Conservation (phyloP, 2,888 invertebrate genomes). For the Pherbina coryleti region DNA sequence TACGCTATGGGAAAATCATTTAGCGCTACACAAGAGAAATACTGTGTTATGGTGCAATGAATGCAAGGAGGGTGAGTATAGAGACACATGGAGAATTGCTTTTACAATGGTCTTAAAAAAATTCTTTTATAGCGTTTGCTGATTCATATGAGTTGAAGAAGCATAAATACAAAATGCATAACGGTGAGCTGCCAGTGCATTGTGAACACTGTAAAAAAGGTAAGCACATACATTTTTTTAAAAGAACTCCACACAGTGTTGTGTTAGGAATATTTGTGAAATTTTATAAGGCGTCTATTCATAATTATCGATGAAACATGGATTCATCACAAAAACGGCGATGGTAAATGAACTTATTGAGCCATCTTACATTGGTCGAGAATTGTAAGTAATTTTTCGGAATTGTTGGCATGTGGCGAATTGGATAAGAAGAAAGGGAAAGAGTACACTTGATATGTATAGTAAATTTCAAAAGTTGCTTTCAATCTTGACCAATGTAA, state of each 20-base stretch:
- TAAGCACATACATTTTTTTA: slow-evolving; percentile 3
- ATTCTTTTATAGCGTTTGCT: slow-evolving; percentile 40
- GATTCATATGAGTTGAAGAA: slow-evolving; percentile 47
- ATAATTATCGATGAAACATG: no score
- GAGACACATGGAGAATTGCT: not conserved
- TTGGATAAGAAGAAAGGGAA: no score
- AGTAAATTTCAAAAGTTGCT: no score
- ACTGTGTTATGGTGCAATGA: slow-evolving; percentile 41
- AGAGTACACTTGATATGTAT: no score
- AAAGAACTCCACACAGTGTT: no score
- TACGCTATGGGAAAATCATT: slow-evolving; percentile 48
- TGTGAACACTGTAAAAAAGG: slow-evolving; percentile 51
- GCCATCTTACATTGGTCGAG: no score
- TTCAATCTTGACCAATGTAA: no score
- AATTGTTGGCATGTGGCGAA: no score
- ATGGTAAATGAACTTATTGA: no score
- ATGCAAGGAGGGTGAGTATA: slow-evolving; percentile 47
- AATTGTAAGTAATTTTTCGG: no score
- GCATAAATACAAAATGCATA: slow-evolving; percentile 49
- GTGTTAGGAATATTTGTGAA: not conserved
- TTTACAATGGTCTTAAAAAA: not conserved
- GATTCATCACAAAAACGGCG: no score
- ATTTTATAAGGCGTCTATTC: no score
- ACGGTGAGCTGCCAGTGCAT: slow-evolving; percentile 44
- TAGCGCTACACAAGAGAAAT: slow-evolving; percentile 44